A percentile compares a stretch with the other conserved stretches of the same genome.
These are phyloP conservation scores for Dinomys branickii DNA, from an alignment of 2,113 vertebrate genomes.

Conservation along the genomic window DNA sequence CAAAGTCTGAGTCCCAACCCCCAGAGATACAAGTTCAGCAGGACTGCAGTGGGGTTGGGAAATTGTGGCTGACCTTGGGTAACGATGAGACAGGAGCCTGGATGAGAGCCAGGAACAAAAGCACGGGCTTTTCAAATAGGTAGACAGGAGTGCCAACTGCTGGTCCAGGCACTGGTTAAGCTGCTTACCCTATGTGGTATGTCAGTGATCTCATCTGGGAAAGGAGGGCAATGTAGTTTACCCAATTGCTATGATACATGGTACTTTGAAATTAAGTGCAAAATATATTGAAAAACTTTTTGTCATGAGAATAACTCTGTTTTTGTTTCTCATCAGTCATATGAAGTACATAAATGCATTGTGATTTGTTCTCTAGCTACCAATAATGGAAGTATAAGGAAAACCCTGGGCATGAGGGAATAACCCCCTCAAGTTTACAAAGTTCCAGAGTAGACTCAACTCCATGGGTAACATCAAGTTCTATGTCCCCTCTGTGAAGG, in stretches of 20 bases:
- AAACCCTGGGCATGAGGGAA: neutral
- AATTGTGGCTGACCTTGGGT: neutral
- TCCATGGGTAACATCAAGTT: neutral
- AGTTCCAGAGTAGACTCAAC: neutral
- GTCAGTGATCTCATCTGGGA: neutral
- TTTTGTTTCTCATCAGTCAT: neutral
- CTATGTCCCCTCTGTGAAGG: neutral
- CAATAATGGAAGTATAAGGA: neutral
- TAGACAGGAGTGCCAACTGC: fast-evolving
- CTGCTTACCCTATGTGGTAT: neutral
- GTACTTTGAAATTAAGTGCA: neutral
- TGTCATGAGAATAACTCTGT: neutral
- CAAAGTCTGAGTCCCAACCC: neutral
- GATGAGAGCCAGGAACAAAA: neutral
- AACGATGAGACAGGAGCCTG: neutral
- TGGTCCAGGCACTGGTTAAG: neutral
- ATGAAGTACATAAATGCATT: neutral
- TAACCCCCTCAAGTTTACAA: no score
- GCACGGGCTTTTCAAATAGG: neutral
- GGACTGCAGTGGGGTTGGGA: neutral
- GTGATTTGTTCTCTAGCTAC: neutral
- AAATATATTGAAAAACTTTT: neutral
- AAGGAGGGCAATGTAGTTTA: neutral
- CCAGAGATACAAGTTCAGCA: neutral
- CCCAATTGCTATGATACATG: fast-evolving